Conservation (phyloP, 2,888 invertebrate genomes). For the Limnephilus lunatus region DNA sequence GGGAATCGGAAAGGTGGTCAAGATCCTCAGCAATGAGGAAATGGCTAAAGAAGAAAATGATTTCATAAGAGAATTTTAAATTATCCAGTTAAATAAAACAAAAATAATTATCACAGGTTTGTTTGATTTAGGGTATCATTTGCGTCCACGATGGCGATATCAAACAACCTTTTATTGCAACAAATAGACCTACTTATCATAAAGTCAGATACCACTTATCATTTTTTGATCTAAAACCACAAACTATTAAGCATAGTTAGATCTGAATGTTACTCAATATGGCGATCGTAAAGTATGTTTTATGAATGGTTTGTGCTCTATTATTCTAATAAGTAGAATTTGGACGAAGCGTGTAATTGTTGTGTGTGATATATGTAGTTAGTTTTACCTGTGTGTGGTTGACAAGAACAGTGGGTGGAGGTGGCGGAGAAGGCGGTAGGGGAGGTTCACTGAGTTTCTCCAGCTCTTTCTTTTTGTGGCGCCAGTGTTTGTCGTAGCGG, state of each 20-base stretch:
- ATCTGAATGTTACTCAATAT: neutral
- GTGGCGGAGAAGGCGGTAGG: slow-evolving; percentile 74
- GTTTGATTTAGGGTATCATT: no score
- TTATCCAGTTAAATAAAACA: no score
- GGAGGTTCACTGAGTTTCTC: slow-evolving; percentile 73
- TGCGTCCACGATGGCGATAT: no score
- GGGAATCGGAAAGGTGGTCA: no score
- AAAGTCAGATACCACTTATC: neutral
- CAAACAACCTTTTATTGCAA: no score
- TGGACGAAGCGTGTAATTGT: neutral
- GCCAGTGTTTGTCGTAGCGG: slow-evolving; percentile 82
- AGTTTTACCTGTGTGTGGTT: slow-evolving; percentile 74
- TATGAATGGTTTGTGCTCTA: neutral
- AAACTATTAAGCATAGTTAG: neutral
- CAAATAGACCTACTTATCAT: no score
- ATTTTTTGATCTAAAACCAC: neutral
- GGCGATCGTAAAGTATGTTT: neutral
- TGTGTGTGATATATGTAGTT: neutral
- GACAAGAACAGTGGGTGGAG: slow-evolving; percentile 67
- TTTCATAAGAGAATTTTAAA: no score
- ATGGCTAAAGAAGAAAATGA: no score
- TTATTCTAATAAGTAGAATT: neutral
- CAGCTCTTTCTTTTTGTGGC: slow-evolving; percentile 68
- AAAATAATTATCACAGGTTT: no score
- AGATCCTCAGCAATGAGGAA: no score